Base-by-base conservation (phyloP, 2,797 vertebrate genomes). In the Peromyscus attwateri region DNA sequence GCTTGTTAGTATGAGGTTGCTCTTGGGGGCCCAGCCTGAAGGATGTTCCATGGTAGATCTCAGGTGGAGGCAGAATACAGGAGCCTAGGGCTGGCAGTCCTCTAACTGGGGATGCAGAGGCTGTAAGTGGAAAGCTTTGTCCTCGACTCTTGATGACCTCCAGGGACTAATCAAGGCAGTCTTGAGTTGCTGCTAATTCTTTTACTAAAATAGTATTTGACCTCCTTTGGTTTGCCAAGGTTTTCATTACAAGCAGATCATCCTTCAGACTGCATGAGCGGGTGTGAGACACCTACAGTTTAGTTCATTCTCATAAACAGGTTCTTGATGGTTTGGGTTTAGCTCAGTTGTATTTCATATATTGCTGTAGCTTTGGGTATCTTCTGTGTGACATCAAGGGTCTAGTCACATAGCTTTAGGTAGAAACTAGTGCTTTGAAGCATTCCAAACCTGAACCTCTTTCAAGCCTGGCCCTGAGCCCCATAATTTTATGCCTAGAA, bases 101-200 rank as follows among this genome's bases (percentile, higher is more conserved):
- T 83, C 21, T 40, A 17, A 52, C 25, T 60, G 29, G 43, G 37
- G 57, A 37, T 2, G 37, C 11, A 34, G 13, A 40, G 40, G 12
- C 6, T 2, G 89, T 46, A 43, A 21, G 14, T 31, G 34, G 87
- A 83, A 84, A 40, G 37, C 37, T 82, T 40, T 11, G 68, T 13
- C 75, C 71, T 71, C 55, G 60, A 55, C 40, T 68, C 6, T 37
- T 25, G 55, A 82, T 87, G 68, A 6, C 21, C 43, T 77, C 17
- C 3, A 52, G 43, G 64, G 75, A 19, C 34, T 46, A 10, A 49
- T 82, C 60, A 75, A 85, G 40, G 77, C 12, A 6, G 46, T 40
- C n/a, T 89, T 89, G 70, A 64, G 57, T 84, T 89, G 43, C 55
- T 79, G 75, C 37, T n/a, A 12, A 66, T 66, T 79, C 52, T 85